Conservation (phyloP, 2,797 vertebrate species). For the Hydrocynus forskahlii region DNA sequence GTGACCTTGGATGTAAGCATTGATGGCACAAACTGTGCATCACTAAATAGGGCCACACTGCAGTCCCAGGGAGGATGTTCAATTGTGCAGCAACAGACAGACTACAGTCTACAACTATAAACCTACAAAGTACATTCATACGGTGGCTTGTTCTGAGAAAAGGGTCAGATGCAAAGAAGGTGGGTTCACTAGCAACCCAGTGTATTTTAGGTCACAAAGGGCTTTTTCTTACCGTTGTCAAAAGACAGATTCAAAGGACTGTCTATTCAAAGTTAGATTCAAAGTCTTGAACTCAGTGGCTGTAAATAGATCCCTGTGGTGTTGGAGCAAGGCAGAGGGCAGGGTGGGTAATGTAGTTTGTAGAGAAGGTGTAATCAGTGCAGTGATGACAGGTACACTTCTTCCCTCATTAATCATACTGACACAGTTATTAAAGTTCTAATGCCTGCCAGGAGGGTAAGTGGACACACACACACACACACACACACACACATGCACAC, state of each 20-base stretch:
- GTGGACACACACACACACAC: conserved; percentile 33
- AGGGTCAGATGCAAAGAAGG: too few species aligned
- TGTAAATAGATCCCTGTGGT: conserved; percentile 24
- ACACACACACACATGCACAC: conserved; percentile 3
- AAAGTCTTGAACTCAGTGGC: conserved; percentile 5
- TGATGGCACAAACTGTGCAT: too few species aligned
- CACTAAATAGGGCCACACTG: too few species aligned
- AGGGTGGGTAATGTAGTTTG: conserved; percentile 63
- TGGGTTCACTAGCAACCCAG: background rate
- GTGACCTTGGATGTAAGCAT: too few species aligned
- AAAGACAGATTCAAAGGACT: background rate
- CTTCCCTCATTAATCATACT: conserved; percentile 70
- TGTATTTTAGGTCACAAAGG: background rate
- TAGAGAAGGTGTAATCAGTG: conserved; percentile 63
- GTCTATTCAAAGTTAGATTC: background rate
- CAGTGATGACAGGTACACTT: conserved; percentile 72
- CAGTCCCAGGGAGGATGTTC: too few species aligned
- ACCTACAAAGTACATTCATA: too few species aligned
- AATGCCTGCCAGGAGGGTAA: conserved; percentile 51
- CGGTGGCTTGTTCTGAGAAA: too few species aligned
- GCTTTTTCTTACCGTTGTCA: background rate
- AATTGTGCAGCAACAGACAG: too few species aligned
- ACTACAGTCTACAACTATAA: too few species aligned
- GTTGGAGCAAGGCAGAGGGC: conserved; percentile 35
- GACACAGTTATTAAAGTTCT: conserved; percentile 62